Base-by-base conservation (phyloP, 2,113 vertebrate species). In the Thunnus maccoyii region DNA sequence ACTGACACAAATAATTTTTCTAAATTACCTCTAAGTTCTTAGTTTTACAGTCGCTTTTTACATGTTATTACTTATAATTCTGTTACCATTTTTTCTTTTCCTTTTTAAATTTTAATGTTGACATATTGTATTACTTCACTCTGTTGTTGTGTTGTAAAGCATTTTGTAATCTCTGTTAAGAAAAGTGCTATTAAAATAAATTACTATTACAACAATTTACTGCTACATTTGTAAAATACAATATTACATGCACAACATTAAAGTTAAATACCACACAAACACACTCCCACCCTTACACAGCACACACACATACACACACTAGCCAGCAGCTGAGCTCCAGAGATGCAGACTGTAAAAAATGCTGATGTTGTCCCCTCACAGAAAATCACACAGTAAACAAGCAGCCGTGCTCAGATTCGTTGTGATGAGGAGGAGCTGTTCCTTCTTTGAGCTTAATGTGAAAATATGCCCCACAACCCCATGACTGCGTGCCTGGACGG, bases 391-490 rank as follows among this genome's bases (percentile, higher is more conserved):
- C 32, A 55, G 75, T 66, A 79, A 88, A 84, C 60, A 41, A 78
- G 86, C 72, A 83, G 80, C 54, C 57, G 9, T 0, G 72, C 60
- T 76, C 76, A 62, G 77, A 93, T 92, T n/a, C 2, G 62, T 86
- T 86, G 76, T 91, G 92, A 93, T 86, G 84, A 92, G 78, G 86
- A 93, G 85, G 93, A 93, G 89, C 85, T 90, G 85, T 83, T 93
- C 50, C 67, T 85, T 82, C 90, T 87, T 89, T 16, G 65, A 89
- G 90, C 86, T 66, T 87, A 86, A 93, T 93, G 88, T 46, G 73
- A 86, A 88, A 92, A 91, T 76, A 84, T 85, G 88, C 86, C 90
- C 80, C 83, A 36, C 71, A 79, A 88, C 79, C 83, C 22, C 50
- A 41, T 57, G 76, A 85, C 67, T 48, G 74, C 60, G 50, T 65